A percentile compares a stretch with the other conserved stretches of the same genome.
Conservation (phyloP, 2,113 vertebrate genomes). For the Cinclus cinclus region DNA sequence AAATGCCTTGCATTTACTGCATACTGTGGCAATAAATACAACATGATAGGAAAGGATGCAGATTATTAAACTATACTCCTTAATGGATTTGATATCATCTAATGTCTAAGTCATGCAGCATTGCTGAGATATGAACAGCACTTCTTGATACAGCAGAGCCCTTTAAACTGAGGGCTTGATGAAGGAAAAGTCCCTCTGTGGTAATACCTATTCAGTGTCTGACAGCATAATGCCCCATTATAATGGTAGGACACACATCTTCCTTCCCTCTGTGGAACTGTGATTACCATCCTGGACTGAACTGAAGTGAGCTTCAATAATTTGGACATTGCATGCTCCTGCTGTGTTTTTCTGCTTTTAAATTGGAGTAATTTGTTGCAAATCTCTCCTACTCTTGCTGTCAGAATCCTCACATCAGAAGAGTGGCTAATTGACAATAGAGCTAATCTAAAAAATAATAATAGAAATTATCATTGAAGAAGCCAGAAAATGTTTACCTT, state of each 20-base stretch:
- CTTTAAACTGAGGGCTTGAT: slow-evolving; percentile 33
- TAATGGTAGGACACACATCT: slow-evolving; percentile 27
- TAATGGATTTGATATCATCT: slow-evolving; percentile 45
- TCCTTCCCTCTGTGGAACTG: background rate
- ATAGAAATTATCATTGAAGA: background rate
- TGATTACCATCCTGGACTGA: slow-evolving; percentile 6
- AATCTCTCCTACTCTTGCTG: background rate
- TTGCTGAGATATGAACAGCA: slow-evolving; percentile 5
- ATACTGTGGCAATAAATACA: slow-evolving; percentile 45
- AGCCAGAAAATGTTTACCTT: background rate
- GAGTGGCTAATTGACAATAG: background rate
- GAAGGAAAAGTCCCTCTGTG: background rate
- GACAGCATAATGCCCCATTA: slow-evolving; percentile 23
- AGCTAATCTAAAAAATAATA: background rate
- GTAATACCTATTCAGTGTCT: slow-evolving; percentile 12
- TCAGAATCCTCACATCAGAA: background rate
- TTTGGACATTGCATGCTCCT: background rate
- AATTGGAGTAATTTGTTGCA: slow-evolving; percentile 10
- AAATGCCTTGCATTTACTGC: slow-evolving; percentile 36
- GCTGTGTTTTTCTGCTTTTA: slow-evolving; percentile 29
- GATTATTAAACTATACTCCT: slow-evolving; percentile 44
- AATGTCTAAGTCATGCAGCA: background rate
- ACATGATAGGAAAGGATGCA: slow-evolving; percentile 10
- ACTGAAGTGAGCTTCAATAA: slow-evolving; percentile 10
- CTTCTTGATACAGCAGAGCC: background rate